phyloP scores from a whole-genome alignment of 2,113 vertebrate species.

The Hippocampus comes region DNA sequence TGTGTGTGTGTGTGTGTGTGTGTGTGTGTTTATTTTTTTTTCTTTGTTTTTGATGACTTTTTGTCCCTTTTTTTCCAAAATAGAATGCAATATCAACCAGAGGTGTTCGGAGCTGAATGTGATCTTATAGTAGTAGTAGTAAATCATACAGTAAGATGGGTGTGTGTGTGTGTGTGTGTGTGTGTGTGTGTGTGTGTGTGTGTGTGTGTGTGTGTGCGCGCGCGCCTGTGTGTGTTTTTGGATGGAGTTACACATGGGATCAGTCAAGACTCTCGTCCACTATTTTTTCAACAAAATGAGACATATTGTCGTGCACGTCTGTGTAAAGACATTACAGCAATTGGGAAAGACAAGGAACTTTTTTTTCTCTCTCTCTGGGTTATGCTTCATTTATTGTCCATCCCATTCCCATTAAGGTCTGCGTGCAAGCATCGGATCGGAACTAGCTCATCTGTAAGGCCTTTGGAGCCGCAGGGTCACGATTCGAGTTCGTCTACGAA shows the following conservation, averaged over 20 bases:
- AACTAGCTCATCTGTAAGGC: neutral
- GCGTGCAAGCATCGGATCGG: neutral
- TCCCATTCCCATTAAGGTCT: constrained; percentile 1
- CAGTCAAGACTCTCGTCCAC: neutral
- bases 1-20: no score
- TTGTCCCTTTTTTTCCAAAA: no score
- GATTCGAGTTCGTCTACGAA: neutral
- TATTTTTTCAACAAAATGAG: constrained; percentile 1
- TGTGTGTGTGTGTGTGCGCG: neutral
- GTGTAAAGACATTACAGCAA: constrained; percentile 14
- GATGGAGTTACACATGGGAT: constrained; percentile 39
- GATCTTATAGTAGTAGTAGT: no score
- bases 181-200: neutral
- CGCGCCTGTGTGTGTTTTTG: constrained; percentile 25
- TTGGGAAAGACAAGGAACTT: neutral
- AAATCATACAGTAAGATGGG: no score
- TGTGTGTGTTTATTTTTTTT: no score
- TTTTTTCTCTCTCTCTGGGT: neutral
- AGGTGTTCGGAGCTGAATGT: no score
- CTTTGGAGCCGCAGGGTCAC: constrained; percentile 3
- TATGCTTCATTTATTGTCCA: constrained; percentile 6
- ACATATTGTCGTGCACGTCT: constrained; percentile 25
- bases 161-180: neutral
- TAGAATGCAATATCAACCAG: no score
- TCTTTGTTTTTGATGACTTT: no score